Evolutionary conservation across 1,140 invertebrate species (phyloP), one percentile per base, ranked within the genome.

Genomic region (Drosophila repleta): DNA sequence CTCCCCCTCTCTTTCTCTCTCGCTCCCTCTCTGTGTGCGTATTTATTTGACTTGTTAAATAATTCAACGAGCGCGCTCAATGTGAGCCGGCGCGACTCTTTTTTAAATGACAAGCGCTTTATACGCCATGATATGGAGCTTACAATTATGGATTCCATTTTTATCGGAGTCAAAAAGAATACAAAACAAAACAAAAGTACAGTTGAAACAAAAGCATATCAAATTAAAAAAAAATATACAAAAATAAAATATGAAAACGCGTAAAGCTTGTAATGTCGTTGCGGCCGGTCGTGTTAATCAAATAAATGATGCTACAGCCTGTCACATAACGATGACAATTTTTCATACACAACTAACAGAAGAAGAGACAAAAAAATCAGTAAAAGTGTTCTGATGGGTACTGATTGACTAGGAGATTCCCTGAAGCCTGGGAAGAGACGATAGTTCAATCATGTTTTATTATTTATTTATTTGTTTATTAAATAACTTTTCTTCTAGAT

Each of bases 81-180:
- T 45, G 29, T 53, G 26, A 53, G 39, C 41, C 52, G 15, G 15
- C 2, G 8, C 49, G 41, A 29, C 11, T 35, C 26, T 46, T 69
- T 69, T 68, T 61, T 61, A 67, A 67, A 60, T 17, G 64, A 8
- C 32, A 29, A n/a, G 26, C 41, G 43, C 43, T 57, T 57, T 61
- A 45, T 61, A 51, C 45, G n/a, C 26, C 35, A 37, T 20, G 26
- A 39, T 61, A 60, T 20, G 39, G 13, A 35, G 52, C 64, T 80
- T 76, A 55, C 64, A 75, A 83, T 82, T 74, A 82, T 68, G 63
- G 64, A 81, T 83, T 83, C 66, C 66, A 67, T 78, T 82, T 82
- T 75, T 62, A 65, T 52, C 24, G 8, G n/a, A 29, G 7, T 4
- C 2, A 35, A 48, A 66, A 41, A 62, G 8, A 37, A 52, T 45